A percentile compares a stretch with the other conserved stretches of the same genome.
phyloP scores from a whole-genome alignment of 2,797 vertebrate genomes.

The Merluccius polli region DNA sequence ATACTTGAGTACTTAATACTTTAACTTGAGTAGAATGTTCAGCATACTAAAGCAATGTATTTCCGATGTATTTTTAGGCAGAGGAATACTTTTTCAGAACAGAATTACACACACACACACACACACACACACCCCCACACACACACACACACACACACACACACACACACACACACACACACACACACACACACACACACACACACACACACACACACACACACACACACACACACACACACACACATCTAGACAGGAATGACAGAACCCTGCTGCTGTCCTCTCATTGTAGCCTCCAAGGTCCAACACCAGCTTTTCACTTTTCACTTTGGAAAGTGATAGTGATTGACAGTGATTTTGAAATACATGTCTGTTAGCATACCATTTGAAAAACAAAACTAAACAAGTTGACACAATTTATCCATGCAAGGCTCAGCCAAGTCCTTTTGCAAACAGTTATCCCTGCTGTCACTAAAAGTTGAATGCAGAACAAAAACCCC shows the following conservation, averaged over 20 bases:
- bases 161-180: constrained; percentile 4
- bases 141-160: too few species aligned
- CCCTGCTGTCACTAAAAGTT: not conserved
- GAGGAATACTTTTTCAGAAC: not conserved
- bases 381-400: too few species aligned
- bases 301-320: not conserved
- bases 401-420: not conserved
- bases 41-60: not conserved
- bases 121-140: too few species aligned
- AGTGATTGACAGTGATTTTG: not conserved
- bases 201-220: constrained; percentile 10
- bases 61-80: too few species aligned
- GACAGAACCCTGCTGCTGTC: constrained; percentile 53
- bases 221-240: constrained; percentile 27
- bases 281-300: constrained; percentile 11
- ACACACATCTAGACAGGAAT: constrained; percentile 67
- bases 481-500: too few species aligned
- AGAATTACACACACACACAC: too few species aligned
- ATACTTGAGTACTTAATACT: not conserved
- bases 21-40: not conserved
- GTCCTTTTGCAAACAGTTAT: not conserved
- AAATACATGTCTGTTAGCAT: not conserved
- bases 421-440: not conserved
- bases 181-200: constrained; percentile 2
- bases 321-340: not conserved